These are phyloP conservation scores for Drosophila sechellia DNA, from an alignment of 1,140 invertebrate genomes.

Conservation along the genomic window DNA sequence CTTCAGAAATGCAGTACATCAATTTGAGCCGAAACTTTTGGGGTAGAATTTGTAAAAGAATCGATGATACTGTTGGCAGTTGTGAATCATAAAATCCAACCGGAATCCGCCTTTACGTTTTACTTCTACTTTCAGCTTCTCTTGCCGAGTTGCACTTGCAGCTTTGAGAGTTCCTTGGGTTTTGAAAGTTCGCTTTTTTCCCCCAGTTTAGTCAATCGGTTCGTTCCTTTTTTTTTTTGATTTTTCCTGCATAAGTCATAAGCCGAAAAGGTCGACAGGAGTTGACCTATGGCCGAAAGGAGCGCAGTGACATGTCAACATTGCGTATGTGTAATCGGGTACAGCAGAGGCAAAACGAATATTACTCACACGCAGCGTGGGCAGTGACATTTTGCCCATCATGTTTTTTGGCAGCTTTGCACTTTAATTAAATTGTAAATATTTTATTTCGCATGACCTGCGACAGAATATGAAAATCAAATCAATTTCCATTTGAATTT, in stretches of 20 bases:
- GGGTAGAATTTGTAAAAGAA: neutral
- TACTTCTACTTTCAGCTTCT: neutral
- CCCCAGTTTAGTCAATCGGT: neutral
- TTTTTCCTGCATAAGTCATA: slow-evolving; percentile 25
- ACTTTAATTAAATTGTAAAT: slow-evolving; percentile 81
- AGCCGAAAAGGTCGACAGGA: slow-evolving; percentile 23
- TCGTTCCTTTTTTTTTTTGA: neutral
- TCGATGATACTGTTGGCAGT: slow-evolving; percentile 10
- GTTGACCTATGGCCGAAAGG: too few relatives aligned
- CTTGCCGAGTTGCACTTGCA: slow-evolving; percentile 9
- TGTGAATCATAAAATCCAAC: slow-evolving; percentile 1
- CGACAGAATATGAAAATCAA: slow-evolving; percentile 33
- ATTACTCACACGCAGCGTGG: slow-evolving; percentile 39
- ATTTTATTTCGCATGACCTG: slow-evolving; percentile 46
- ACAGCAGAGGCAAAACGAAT: neutral
- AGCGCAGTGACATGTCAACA: slow-evolving; percentile 14
- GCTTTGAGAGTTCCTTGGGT: slow-evolving; percentile 9
- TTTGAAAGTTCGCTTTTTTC: slow-evolving; percentile 9
- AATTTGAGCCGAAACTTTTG: slow-evolving; percentile 1
- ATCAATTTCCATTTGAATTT: slow-evolving; percentile 45
- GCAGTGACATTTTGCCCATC: slow-evolving; percentile 15
- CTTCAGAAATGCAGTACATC: neutral
- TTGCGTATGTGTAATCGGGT: slow-evolving; percentile 11
- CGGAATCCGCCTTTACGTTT: neutral
- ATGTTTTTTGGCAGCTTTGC: slow-evolving; percentile 66